Evolutionary conservation across 2,888 invertebrate genomes (phyloP).

Genomic region (Scotopteryx bipunctaria): DNA sequence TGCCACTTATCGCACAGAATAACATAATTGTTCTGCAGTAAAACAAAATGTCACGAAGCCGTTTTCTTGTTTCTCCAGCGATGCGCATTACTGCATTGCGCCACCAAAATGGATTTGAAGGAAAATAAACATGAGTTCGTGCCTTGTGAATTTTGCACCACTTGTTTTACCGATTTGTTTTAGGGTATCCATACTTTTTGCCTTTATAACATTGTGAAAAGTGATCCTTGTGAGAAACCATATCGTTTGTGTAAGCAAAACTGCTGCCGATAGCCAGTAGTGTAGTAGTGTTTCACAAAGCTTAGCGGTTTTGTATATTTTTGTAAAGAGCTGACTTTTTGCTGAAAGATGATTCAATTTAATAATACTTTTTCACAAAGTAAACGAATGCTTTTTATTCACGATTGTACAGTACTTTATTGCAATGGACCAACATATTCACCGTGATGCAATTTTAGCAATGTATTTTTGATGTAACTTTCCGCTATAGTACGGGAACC

Average conservation of each 20-base stretch:
- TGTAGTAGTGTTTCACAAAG: neutral
- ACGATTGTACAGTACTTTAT: constrained; percentile 27
- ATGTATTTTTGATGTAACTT: constrained; percentile 13
- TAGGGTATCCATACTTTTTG: too few relatives aligned
- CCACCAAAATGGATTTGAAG: neutral
- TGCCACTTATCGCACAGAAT: neutral
- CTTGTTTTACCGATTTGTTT: neutral
- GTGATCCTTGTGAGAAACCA: too few relatives aligned
- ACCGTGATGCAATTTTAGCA: constrained; percentile 25
- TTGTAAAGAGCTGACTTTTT: too few relatives aligned
- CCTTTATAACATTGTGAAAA: too few relatives aligned
- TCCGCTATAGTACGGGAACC: neutral
- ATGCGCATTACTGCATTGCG: constrained; percentile 15
- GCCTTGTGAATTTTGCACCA: neutral
- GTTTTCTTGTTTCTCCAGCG: neutral
- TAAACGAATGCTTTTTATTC: constrained; percentile 22
- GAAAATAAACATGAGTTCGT: neutral
- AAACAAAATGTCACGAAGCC: constrained; percentile 8
- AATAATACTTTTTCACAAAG: neutral
- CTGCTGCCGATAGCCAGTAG: too few relatives aligned
- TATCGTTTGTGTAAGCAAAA: too few relatives aligned
- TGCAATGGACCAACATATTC: constrained; percentile 18
- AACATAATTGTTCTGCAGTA: neutral
- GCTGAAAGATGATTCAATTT: neutral
- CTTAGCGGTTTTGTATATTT: too few relatives aligned